Conservation (phyloP, 2,888 invertebrate species). For the Apodemia mormo region DNA sequence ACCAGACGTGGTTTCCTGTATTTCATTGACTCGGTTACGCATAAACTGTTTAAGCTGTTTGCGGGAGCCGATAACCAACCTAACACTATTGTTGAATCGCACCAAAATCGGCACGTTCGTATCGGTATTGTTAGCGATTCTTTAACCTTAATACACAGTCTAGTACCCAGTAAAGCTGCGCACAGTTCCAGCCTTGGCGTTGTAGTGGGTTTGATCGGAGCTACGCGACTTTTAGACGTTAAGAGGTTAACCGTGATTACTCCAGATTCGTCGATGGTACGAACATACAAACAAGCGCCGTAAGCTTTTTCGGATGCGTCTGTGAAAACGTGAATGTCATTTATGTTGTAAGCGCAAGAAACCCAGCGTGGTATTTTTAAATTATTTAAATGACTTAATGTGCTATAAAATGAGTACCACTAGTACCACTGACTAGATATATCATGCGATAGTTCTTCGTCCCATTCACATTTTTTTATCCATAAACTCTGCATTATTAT, state of each 20-base stretch:
- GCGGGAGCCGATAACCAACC: constrained; percentile 18
- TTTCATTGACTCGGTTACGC: background rate
- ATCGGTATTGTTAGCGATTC: constrained; percentile 1
- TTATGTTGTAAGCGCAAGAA: constrained; percentile 8
- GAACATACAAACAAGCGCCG: constrained; percentile 39
- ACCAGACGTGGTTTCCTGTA: background rate
- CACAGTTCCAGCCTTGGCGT: constrained; percentile 33
- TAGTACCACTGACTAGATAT: constrained; percentile 24
- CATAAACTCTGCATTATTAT: constrained; percentile 37
- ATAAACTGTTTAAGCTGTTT: background rate
- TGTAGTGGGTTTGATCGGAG: constrained; percentile 29
- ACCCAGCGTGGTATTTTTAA: constrained; percentile 38
- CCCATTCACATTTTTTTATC: constrained; percentile 32
- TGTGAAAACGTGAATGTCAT: constrained; percentile 41
- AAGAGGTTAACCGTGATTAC: background rate
- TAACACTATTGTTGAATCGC: constrained; percentile 15
- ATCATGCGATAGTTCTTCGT: constrained; percentile 31
- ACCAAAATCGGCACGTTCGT: constrained; percentile 18
- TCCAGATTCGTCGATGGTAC: constrained; percentile 19
- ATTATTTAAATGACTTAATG: constrained; percentile 28
- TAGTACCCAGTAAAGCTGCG: constrained; percentile 28
- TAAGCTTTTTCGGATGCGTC: too few relatives aligned
- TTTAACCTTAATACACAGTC: constrained; percentile 24
- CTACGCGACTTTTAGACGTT: background rate
- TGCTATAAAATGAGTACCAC: constrained; percentile 18